Percentiles rank a stretch among this genome's conserved stretches.
Conservation (phyloP, 2,113 vertebrate species). For the Marmota flaviventris region DNA sequence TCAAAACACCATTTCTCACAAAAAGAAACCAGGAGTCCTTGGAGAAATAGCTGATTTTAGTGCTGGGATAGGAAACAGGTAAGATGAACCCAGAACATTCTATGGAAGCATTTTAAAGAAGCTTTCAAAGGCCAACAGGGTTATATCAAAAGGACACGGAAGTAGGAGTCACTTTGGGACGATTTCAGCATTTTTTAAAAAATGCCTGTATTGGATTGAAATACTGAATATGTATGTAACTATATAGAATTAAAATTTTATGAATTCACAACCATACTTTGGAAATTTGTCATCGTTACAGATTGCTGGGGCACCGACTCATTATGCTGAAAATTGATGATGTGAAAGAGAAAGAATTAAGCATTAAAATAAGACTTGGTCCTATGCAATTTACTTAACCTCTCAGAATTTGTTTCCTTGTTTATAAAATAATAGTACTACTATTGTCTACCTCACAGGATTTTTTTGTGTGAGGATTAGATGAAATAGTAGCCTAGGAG, state of each 20-base stretch:
- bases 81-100: background rate
- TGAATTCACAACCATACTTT: background rate
- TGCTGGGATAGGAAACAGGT: background rate
- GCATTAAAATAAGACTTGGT: background rate
- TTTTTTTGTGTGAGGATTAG: background rate
- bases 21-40: background rate
- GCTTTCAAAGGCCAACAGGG: background rate
- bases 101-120: background rate
- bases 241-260: background rate
- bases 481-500: background rate
- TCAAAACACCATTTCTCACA: background rate
- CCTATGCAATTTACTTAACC: background rate
- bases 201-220: background rate
- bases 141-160: background rate
- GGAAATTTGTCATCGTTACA: background rate
- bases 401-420: background rate
- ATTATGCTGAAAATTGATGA: background rate
- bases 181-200: background rate
- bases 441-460: background rate
- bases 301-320: background rate
- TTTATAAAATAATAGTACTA: background rate
- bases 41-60: background rate
- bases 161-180: background rate
- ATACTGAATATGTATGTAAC: background rate
- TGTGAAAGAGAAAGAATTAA: conserved; percentile 10